Conservation (phyloP, 2,113 vertebrate genomes). For the Baryphthengus martii region DNA sequence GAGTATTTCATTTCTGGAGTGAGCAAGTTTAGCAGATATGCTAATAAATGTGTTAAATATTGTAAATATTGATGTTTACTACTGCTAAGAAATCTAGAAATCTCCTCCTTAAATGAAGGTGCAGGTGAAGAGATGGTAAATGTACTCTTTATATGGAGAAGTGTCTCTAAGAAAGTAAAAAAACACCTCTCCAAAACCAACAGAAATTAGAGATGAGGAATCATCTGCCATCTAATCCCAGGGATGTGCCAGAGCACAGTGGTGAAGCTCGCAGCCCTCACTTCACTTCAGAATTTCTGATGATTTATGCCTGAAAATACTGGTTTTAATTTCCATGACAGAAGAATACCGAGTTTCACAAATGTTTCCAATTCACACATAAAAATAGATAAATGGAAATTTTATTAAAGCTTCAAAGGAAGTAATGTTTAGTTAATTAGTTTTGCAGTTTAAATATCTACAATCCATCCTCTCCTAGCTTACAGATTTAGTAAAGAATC, state of each 20-base stretch:
- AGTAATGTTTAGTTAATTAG: constrained; percentile 40
- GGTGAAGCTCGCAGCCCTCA: neutral
- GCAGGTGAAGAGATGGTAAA: neutral
- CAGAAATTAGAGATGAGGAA: neutral
- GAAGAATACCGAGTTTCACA: neutral
- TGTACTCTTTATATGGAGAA: neutral
- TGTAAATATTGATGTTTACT: neutral
- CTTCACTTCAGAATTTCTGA: neutral
- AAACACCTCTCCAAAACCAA: neutral
- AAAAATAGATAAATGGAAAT: constrained; percentile 32
- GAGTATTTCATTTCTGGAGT: neutral
- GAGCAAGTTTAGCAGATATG: neutral
- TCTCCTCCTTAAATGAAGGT: neutral
- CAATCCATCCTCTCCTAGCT: neutral
- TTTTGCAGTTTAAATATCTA: constrained; percentile 39
- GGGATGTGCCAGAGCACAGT: neutral
- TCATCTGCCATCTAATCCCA: neutral
- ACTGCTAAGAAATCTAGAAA: neutral
- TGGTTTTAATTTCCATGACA: neutral
- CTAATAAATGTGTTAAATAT: neutral
- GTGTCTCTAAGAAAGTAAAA: neutral
- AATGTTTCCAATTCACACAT: constrained; percentile 2
- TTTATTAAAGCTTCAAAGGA: constrained; percentile 34
- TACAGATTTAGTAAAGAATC: constrained; percentile 31
- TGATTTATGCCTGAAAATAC: neutral